These are phyloP conservation scores for Thysanoteuthis rhombus DNA, from an alignment of 2,888 invertebrate genomes.

Conservation along the genomic window DNA sequence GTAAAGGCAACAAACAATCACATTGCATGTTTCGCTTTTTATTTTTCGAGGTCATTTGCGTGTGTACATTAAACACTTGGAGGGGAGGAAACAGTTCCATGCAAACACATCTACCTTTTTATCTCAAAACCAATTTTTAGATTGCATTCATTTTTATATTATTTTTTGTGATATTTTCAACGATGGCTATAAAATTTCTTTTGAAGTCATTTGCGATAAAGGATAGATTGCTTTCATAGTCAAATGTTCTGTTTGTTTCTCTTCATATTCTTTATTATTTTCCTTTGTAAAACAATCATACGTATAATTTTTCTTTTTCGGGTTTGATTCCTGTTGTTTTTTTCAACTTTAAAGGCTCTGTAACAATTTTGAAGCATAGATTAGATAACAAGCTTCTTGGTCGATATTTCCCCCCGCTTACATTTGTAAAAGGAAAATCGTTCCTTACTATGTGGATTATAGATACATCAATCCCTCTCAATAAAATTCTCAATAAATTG, in stretches of 20 bases:
- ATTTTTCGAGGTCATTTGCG: not conserved
- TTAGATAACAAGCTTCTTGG: too few species aligned
- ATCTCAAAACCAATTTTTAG: not conserved
- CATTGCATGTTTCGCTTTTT: not conserved
- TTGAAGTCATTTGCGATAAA: not conserved
- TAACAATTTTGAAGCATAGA: too few species aligned
- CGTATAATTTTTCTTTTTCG: too few species aligned
- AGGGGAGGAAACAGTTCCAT: not conserved
- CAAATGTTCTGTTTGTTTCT: not conserved
- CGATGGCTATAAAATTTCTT: not conserved
- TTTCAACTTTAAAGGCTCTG: too few species aligned
- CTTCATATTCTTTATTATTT: not conserved
- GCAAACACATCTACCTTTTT: not conserved
- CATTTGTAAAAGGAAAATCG: too few species aligned
- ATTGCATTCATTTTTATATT: not conserved
- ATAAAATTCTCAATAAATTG: too few species aligned
- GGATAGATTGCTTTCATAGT: not conserved
- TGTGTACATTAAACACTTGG: not conserved
- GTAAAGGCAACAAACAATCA: too few species aligned
- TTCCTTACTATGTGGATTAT: too few species aligned
- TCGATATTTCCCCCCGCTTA: too few species aligned
- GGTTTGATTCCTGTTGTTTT: too few species aligned
- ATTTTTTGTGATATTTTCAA: not conserved
- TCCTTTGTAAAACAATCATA: too few species aligned
- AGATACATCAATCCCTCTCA: too few species aligned